Conservation (phyloP, 2,113 vertebrate species). For the Herpetotheres cachinnans region DNA sequence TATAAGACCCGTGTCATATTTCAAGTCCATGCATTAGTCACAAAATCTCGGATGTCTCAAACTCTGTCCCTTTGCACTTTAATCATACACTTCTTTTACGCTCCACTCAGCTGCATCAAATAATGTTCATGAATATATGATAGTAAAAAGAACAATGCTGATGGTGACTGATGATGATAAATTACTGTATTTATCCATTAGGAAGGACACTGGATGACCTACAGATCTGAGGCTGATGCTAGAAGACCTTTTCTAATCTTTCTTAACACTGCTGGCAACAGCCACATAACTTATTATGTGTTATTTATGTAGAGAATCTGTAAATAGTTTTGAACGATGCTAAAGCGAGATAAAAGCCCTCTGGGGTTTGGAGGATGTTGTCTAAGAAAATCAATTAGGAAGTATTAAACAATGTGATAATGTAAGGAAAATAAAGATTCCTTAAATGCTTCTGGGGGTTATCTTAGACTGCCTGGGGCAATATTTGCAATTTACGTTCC, state of each 20-base stretch:
- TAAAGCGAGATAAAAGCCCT: background rate
- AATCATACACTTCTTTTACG: slow-evolving; percentile 23
- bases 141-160: slow-evolving; percentile 42
- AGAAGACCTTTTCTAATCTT: slow-evolving; percentile 41
- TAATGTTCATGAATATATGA: slow-evolving; percentile 53
- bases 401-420: background rate
- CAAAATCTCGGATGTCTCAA: background rate
- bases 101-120: slow-evolving; percentile 38
- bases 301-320: background rate
- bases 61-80: slow-evolving; percentile 38
- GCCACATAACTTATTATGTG: background rate
- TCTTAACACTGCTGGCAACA: slow-evolving; percentile 2
- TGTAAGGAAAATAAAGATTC: background rate
- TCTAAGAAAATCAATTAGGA: slow-evolving; percentile 21
- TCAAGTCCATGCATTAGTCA: background rate
- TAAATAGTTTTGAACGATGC: background rate
- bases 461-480: background rate
- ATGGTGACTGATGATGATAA: slow-evolving; percentile 63
- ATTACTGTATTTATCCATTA: slow-evolving; percentile 67
- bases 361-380: background rate
- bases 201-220: slow-evolving; percentile 60
- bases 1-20: background rate
- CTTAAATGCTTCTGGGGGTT: background rate
- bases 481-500: background rate
- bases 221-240: slow-evolving; percentile 35